Base-by-base conservation (phyloP, 2,797 vertebrate species). In the Dipus sagitta region DNA sequence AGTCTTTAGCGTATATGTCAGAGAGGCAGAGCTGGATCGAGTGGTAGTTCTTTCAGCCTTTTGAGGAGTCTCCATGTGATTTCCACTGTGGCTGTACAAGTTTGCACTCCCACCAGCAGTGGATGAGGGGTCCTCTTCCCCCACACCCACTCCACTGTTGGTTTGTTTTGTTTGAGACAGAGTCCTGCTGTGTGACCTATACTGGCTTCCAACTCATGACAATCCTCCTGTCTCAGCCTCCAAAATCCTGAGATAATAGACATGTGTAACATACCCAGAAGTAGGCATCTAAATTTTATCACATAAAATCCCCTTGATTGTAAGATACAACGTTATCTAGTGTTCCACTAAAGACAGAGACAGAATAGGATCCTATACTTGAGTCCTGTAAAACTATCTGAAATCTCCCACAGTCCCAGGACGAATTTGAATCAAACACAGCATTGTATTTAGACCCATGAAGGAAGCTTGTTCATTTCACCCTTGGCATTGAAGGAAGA, bases 391-490 rank as follows among this genome's bases (percentile, higher is more conserved):
- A 83, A 82, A 28, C 11, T 38, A 71, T 89, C 3, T 11, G 82
- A 79, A 87, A 84, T 4, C 2, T 24, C 18, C 54, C 86, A 74
- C 21, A 58, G 17, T 85, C 21, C 6, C 82, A 26, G 30, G 17
- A 26, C 62, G 64, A 79, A 75, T 47, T 86, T 58, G 21, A 81
- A 86, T 93, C 87, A 90, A 88, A 67, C 21, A 38, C 3, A 47
- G 30, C 11, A 54, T 52, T 89, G 26, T 11, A 62, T 52, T 89
- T 15, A 90, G 26, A 62, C 13, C 24, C 24, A 26, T 86, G 64
- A 89, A 92, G 28, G 24, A 60, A 71, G 62, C 7, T 54, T 80
- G 76, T 70, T 47, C n/a, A 28, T 86, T 87, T 95, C 76, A 90
- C 74, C 3, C 58, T 0, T 88, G 52, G 83, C 42, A 78, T 11